Evolutionary conservation across 1,140 invertebrate species (phyloP).

Genomic region (Bombus soroeensis): DNA sequence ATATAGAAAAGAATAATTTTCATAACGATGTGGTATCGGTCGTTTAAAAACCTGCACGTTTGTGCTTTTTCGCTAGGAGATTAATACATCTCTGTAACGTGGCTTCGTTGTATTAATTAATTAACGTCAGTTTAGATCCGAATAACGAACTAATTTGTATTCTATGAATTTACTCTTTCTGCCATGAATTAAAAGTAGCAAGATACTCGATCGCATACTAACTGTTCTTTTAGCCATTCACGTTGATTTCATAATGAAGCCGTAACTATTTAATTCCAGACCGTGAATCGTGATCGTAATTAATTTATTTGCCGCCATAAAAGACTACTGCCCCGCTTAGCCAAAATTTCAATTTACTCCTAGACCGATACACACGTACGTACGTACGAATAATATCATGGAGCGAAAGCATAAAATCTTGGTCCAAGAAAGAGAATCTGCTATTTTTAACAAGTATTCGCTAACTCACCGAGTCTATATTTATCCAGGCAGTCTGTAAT

Average conservation of each 20-base stretch:
- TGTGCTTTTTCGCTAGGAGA: too few relatives aligned
- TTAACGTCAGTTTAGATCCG: neutral
- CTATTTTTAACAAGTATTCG: conserved; percentile 31
- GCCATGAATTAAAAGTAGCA: neutral
- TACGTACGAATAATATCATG: neutral
- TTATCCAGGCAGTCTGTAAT: conserved; percentile 25
- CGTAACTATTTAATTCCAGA: neutral
- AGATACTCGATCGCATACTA: conserved; percentile 18
- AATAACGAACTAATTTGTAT: neutral
- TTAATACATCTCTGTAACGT: neutral
- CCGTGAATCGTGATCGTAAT: neutral
- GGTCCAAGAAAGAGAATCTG: conserved; percentile 1
- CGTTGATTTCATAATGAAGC: neutral
- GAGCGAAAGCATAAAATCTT: conserved; percentile 1
- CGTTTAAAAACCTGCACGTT: neutral
- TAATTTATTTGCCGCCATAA: neutral
- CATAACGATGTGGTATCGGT: neutral
- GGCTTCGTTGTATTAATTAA: neutral
- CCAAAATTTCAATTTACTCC: neutral
- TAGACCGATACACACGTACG: too few relatives aligned
- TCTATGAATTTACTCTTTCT: neutral
- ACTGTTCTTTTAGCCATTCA: neutral
- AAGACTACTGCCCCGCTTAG: too few relatives aligned
- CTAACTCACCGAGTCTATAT: conserved; percentile 32
- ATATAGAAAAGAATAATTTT: too few relatives aligned